A percentile compares a stretch with the other conserved stretches of the same genome.
Conservation (phyloP, 1,140 invertebrate genomes). For the Hyles euphorbiae region DNA sequence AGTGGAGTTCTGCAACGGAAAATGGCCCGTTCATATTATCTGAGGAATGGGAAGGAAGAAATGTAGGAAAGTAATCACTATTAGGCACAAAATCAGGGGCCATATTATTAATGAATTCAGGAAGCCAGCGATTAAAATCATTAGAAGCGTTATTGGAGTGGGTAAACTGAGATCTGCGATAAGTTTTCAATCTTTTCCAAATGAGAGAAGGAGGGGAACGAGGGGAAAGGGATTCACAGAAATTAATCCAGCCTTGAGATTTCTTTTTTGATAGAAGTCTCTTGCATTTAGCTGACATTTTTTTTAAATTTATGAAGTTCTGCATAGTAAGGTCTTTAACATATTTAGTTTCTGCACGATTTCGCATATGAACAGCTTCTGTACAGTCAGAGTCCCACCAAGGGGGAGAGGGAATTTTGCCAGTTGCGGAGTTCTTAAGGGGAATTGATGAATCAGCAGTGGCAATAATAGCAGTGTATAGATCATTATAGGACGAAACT, state of each 20-base stretch:
- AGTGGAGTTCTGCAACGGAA: conserved; percentile 9
- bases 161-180: conserved; percentile 6
- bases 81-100: conserved; percentile 21
- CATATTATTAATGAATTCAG: conserved; percentile 21
- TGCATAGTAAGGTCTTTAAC: no score
- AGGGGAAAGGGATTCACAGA: neutral
- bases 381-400: neutral
- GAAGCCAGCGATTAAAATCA: conserved; percentile 10
- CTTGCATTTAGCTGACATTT: no score
- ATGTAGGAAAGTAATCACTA: neutral
- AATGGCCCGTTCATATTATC: conserved; percentile 7
- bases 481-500: no score
- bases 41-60: neutral
- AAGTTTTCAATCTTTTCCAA: conserved; percentile 25
- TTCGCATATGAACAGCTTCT: neutral
- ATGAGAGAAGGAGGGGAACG: conserved; percentile 10
- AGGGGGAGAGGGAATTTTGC: no score
- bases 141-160: neutral
- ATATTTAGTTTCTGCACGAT: no score
- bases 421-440: no score
- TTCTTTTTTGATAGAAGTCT: no score
- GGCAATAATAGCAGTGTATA: no score
- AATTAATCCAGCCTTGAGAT: neutral
- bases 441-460: no score
- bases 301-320: no score